Evolutionary conservation across 2,113 vertebrate genomes (phyloP).

Genomic region (Hypomesus transpacificus): DNA sequence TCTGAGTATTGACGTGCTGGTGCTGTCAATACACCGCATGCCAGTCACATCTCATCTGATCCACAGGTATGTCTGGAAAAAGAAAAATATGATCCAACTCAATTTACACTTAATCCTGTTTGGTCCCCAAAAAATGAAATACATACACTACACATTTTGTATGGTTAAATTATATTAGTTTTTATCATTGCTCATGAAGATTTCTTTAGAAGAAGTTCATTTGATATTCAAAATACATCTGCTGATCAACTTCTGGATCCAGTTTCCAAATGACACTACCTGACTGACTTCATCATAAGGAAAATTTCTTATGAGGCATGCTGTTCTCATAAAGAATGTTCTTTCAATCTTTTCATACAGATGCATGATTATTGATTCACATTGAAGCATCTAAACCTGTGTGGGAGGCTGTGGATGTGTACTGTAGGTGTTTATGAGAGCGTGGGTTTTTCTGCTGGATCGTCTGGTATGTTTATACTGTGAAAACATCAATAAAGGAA

Average conservation of each 20-base stretch:
- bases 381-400: too few species aligned
- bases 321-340: too few species aligned
- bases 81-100: conserved; percentile 11
- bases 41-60: not conserved
- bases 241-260: not conserved
- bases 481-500: too few species aligned
- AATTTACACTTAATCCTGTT: conserved; percentile 22
- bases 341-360: too few species aligned
- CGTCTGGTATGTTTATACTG: not conserved
- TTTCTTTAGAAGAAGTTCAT: not conserved
- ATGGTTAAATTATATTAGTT: conserved; percentile 1
- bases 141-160: not conserved
- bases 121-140: conserved; percentile 11
- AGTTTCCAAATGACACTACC: too few species aligned
- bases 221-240: conserved; percentile 34
- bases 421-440: too few species aligned
- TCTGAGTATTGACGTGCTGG: not conserved
- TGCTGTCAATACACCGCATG: not conserved
- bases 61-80: conserved; percentile 4
- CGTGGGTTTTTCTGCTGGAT: not conserved
- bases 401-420: too few species aligned
- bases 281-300: conserved; percentile 10
- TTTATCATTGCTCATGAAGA: conserved; percentile 11
- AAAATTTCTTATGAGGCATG: conserved; percentile 15
- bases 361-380: too few species aligned